Evolutionary conservation across 2,113 vertebrate species (phyloP).

Genomic region (Poecilia latipinna): DNA sequence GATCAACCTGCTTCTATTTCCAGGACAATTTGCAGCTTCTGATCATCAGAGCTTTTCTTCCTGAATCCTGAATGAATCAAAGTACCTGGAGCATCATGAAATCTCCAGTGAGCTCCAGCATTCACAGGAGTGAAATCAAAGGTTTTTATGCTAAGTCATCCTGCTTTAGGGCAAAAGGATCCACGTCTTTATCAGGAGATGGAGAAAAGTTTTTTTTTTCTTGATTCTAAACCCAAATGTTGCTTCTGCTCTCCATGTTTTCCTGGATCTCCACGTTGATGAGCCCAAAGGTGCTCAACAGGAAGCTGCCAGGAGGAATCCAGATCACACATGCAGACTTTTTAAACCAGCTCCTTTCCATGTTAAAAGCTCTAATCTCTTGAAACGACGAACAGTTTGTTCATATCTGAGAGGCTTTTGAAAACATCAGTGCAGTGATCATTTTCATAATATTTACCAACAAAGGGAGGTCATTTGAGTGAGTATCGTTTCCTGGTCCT

Average conservation of each 20-base stretch:
- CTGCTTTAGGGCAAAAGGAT: constrained; percentile 1
- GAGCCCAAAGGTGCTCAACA: not conserved
- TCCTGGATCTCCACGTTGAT: not conserved
- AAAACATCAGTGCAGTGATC: not conserved
- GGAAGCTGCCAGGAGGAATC: not conserved
- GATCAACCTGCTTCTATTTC: constrained; percentile 10
- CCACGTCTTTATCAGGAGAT: not conserved
- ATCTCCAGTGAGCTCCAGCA: not conserved
- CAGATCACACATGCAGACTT: not conserved
- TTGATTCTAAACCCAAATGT: not conserved
- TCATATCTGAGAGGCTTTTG: not conserved
- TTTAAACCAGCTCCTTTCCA: not conserved
- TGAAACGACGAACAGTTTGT: not conserved
- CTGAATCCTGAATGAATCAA: constrained; percentile 16
- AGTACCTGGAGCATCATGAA: not conserved
- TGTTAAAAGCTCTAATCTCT: not conserved
- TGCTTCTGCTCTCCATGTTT: not conserved
- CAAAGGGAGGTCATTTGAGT: too few species aligned
- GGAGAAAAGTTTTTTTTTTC: not conserved
- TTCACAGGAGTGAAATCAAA: not conserved
- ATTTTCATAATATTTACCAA: too few species aligned
- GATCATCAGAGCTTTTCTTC: constrained; percentile 12
- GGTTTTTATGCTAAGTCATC: not conserved
- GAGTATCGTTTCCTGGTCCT: too few species aligned
- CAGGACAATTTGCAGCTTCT: constrained; percentile 16